Percentiles rank a stretch among this genome's conserved stretches.
phyloP scores from a whole-genome alignment of 2,113 vertebrate genomes.

The Synodontis membranacea region DNA sequence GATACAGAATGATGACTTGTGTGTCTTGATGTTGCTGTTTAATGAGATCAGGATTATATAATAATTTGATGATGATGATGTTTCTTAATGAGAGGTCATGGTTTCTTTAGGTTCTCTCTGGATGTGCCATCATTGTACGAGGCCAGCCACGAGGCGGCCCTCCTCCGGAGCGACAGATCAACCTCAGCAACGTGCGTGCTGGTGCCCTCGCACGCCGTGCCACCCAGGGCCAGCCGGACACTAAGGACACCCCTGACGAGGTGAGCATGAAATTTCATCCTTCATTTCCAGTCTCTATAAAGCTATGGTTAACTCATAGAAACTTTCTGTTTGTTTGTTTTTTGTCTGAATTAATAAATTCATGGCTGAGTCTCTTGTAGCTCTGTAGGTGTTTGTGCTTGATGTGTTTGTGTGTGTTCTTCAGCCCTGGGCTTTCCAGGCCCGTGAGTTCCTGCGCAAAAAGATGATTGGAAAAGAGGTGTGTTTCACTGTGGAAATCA shows the following conservation, averaged over 20 bases:
- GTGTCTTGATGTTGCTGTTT: background rate
- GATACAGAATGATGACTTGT: no score
- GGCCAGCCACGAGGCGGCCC: conserved; percentile 94
- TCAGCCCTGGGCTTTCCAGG: conserved; percentile 95
- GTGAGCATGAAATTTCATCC: conserved; percentile 61
- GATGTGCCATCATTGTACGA: conserved; percentile 95
- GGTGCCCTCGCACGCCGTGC: conserved; percentile 87
- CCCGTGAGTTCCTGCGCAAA: conserved; percentile 92
- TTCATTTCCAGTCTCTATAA: background rate
- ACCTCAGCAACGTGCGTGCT: conserved; percentile 93
- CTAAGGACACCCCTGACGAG: conserved; percentile 90
- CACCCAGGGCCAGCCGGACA: conserved; percentile 80
- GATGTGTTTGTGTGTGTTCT: conserved; percentile 36
- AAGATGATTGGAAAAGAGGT: conserved; percentile 98
- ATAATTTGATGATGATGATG: background rate
- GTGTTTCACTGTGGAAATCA: conserved; percentile 95
- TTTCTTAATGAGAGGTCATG: background rate
- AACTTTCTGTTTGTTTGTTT: no score
- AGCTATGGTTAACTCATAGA: no score
- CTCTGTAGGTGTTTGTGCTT: background rate
- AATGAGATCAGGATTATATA: background rate
- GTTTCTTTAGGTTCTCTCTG: conserved; percentile 84
- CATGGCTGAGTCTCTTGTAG: background rate
- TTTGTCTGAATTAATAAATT: background rate
- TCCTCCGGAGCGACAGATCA: conserved; percentile 93